Evolutionary conservation across 2,888 invertebrate species (phyloP).

Genomic region (Macrosiphum euphorbiae): DNA sequence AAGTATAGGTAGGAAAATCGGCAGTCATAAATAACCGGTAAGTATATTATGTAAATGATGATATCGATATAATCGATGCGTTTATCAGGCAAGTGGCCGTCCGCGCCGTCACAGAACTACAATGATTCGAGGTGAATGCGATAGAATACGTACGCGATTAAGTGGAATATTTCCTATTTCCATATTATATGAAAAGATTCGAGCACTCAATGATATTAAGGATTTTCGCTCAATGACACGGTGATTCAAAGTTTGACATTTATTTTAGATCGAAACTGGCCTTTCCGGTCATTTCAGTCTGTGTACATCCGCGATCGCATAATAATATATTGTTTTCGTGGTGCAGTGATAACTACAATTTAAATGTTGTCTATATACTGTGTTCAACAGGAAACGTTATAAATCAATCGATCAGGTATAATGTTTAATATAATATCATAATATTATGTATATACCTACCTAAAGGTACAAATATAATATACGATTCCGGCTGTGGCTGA

Average conservation of each 20-base stretch:
- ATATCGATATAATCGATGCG: no score
- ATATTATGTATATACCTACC: neutral
- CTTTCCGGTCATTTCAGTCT: no score
- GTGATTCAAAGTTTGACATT: neutral
- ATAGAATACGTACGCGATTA: neutral
- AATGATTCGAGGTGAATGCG: neutral
- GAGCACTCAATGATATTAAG: neutral
- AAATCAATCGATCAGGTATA: neutral
- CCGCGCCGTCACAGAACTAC: neutral
- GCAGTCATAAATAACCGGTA: neutral
- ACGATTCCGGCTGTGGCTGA: neutral
- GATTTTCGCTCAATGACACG: neutral
- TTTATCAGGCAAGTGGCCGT: neutral
- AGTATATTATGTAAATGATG: neutral
- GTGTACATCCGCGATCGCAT: neutral
- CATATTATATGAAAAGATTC: no score
- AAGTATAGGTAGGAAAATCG: neutral
- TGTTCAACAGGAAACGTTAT: neutral
- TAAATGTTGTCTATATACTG: neutral
- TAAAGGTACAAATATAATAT: neutral
- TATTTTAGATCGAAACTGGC: neutral
- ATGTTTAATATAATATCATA: neutral
- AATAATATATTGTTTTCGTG: neutral
- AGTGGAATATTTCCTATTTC: neutral
- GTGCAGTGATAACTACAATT: neutral